Evolutionary conservation across 2,797 vertebrate genomes (phyloP), one percentile per base, ranked within the genome.

Genomic region (Thripadectes ignobilis): DNA sequence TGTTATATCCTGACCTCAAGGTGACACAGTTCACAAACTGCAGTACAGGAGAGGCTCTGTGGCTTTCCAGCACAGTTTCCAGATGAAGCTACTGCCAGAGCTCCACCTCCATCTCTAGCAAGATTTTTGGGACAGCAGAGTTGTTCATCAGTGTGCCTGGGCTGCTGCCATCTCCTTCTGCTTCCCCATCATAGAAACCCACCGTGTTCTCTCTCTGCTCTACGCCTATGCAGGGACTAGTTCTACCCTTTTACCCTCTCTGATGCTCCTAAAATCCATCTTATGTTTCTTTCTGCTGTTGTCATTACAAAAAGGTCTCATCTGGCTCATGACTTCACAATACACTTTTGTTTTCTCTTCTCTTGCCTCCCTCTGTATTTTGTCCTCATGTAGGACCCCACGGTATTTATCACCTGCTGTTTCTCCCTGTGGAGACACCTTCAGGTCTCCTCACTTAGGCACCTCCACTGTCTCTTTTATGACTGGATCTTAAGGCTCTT

Each of bases 21-120:
- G 76, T 75, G 63, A 92, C 49, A 65, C 48, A 77, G 38, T 49
- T 82, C 66, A 57, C 80, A 72, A 83, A 71, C 54, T 43, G 36
- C 61, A 62, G 89, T 36, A 41, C 5, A 0, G 79, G 61, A 94
- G 46, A 80, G 41, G 27, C 20, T 87, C 66, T n/a, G 61, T 52
- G 61, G 38, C 74, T 94, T 87, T 74, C 66, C 75, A 87, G 51
- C 57, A 57, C 30, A 10, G 46, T 57, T 89, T 93, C 55, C 41
- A 90, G 52, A 19, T 1, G 1, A 85, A 69, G 39, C 48, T 77
- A 10, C 66, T 79, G 27, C 76, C 54, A 71, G 76, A 63, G 36
- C 58, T 91, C 67, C 72, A 41, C 45, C 34, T 79, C 43, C 22
- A 75, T 17, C 58, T 71, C 54, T 32, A 67, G 57, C 11, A 75